Base-by-base conservation (phyloP, 2,113 vertebrate genomes). In the Columba livia region DNA sequence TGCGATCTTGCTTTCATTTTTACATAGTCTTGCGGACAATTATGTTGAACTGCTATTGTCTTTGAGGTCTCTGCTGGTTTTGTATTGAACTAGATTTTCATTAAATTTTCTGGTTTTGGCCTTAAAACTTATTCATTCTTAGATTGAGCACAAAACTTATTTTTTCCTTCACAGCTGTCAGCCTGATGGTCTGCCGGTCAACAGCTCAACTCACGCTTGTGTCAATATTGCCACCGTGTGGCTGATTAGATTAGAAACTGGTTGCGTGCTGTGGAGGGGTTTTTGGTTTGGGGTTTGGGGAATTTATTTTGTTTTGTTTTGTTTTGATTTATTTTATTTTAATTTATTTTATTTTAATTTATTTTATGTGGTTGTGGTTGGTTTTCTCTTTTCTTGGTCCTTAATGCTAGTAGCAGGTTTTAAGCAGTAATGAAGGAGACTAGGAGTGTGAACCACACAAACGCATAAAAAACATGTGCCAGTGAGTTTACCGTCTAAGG, bases 141-240 rank as follows among this genome's bases (percentile, higher is more conserved):
- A 31, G 4, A 4, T 69, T 85, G 77, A 42, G 10, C n/a, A 40
- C 15, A 28, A 54, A 85, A 47, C 18, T 32, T 62, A 12, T 15
- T 42, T 80, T 81, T 87, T 71, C 29, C 9, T 5, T 26, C n/a
- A 3, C 15, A 15, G n/a, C 32, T 15, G 15, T 62, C 47, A 88
- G 14, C 40, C 19, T 51, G 10, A 20, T 26, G 44, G 50, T 60
- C 42, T 80, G 15, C 12, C 25, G 17, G 19, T 36, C 56, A 56
- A 3, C 26, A 38, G 61, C 61, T 89, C 42, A n/a, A 11, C 32
- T 87, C 20, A 2, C 19, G 23, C 83, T 89, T 75, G 96, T 48
- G 96, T 44, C 75, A 81, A 90, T 72, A 89, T 65, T 87, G 94
- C 96, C 96, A 96, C 85, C 96, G 6, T 94, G 96, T 96, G 96